Evolutionary conservation across 2,113 vertebrate species (phyloP), one percentile per base, ranked within the genome.

Genomic region (Pseudorasbora parva): DNA sequence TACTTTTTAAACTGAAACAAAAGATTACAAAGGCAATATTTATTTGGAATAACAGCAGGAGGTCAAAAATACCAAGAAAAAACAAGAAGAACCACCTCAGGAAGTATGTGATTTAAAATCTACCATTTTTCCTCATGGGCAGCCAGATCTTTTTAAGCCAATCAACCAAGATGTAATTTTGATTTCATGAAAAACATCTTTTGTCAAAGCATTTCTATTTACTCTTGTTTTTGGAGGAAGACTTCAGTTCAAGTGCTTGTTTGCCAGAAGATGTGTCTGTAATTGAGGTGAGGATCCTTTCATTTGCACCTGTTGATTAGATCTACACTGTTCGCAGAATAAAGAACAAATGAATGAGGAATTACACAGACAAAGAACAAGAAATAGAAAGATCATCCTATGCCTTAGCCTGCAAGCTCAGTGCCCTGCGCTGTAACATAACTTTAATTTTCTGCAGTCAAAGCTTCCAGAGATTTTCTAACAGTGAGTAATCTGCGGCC

Each of bases 401-500:
- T 64, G 60, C 33, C 60, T 64, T 64, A 30, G 27, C 25, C 25
- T 64, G 12, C 23, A 2, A 60, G 59, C 59, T 62, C 25, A 60
- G 59, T 27, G 59, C 23, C 11, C 11, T 60, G 25, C 6, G 12
- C 12, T 62, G 12, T 62, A 64, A 64, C 60, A 64, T 27, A 64
- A 8, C 60, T 33, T 64, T 8, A 64, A 64, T 30, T 30, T 30
- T 64, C 59, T 62, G 12, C 25, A 62, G 23, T 62, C 59, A 54
- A 56, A 37, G 27, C 49, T 37, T 76, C 51, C 74, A 23, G 21
- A 57, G 47, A 78, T 72, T 43, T 62, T 49, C 45, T 45, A n/a
- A 47, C 59, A 25, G n/a, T 43, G 82, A 84, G 64, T 85, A 81
- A 84, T 86, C 60, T 71, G 41, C 54, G 14, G 51, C 62, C 51